Base-by-base conservation (phyloP, 2,113 vertebrate genomes). In the Cyprinodon brontotheroides region DNA sequence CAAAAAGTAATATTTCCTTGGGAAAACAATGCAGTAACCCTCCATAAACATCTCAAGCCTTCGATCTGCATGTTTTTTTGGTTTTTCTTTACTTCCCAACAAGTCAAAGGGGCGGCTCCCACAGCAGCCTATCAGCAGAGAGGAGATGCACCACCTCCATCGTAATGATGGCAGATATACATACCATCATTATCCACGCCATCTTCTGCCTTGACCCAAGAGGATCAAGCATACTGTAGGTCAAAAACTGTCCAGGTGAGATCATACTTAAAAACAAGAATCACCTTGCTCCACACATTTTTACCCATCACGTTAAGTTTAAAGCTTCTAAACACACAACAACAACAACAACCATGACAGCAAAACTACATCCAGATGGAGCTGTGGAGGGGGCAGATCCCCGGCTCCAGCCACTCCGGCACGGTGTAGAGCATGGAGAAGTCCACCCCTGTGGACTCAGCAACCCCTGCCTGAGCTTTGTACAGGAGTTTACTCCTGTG, bases 291-390 rank as follows among this genome's bases (percentile, higher is more conserved):
- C 7, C 68, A 4, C 69, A 57, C 20, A 13, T 61, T 72, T 67
- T 12, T 39, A 65, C 47, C 14, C 65, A 15, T 70, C 22, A 78
- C 81, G 87, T 84, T 92, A 81, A 45, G 15, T 75, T 68, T 74
- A 68, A 62, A 69, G 78, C n/a, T 39, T 70, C 39, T 11, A 3
- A 61, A 63, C 61, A 77, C 40, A 39, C 61, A 40, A 29, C 50
- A 78, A 65, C 50, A 78, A 65, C 61, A 12, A 57, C 41, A 81
- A 70, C 78, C 82, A 38, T 29, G 74, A 50, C 45, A 7, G 0
- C 29, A 75, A 91, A 93, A 93, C 86, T 83, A 85, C 61, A 69
- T 91, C 90, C 93, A 95, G 92, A 93, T 94, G 92, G 57, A 68
- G 17, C 47, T 64, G 37, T 48, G 61, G 8, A 48, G 29, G 68